phyloP scores from a whole-genome alignment of 2,888 invertebrate species.

The Stramonita haemastoma region DNA sequence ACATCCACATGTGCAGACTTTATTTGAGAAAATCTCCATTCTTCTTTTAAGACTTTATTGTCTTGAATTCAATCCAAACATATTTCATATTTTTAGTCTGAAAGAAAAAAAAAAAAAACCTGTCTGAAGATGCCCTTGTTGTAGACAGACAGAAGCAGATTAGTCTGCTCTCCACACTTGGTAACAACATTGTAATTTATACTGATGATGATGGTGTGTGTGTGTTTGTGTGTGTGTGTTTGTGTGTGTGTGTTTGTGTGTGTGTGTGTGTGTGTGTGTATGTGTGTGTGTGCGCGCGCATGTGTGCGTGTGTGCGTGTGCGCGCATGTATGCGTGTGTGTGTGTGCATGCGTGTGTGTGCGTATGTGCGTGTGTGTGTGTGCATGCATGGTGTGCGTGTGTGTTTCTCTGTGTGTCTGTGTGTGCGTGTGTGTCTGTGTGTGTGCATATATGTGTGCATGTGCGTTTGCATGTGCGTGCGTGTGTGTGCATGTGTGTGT shows the following conservation, averaged over 20 bases:
- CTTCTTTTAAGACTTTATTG: too few relatives aligned
- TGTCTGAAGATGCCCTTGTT: too few relatives aligned
- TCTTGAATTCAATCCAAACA: too few relatives aligned
- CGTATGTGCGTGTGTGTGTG: background rate
- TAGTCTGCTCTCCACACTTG: too few relatives aligned
- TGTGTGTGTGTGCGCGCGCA: background rate
- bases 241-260: background rate
- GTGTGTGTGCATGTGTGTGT: conserved; percentile 56
- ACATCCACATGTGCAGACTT: too few relatives aligned
- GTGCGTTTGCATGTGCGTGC: conserved; percentile 53
- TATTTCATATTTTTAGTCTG: too few relatives aligned
- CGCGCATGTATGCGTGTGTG: background rate
- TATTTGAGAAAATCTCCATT: too few relatives aligned
- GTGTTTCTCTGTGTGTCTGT: background rate
- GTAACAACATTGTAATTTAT: too few relatives aligned
- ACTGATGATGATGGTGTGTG: too few relatives aligned
- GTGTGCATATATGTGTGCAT: background rate
- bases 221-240: background rate
- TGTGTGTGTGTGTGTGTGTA: background rate
- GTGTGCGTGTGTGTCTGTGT: background rate
- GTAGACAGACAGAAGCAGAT: too few relatives aligned
- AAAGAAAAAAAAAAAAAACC: too few relatives aligned
- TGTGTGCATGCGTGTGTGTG: background rate
- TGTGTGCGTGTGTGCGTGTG: background rate
- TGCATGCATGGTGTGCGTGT: background rate